Percentiles rank a stretch among this genome's conserved stretches.
Evolutionary conservation across 53 echinoderm and acorn worm genomes (phyloP).

Genomic region (Antedon mediterranea): DNA sequence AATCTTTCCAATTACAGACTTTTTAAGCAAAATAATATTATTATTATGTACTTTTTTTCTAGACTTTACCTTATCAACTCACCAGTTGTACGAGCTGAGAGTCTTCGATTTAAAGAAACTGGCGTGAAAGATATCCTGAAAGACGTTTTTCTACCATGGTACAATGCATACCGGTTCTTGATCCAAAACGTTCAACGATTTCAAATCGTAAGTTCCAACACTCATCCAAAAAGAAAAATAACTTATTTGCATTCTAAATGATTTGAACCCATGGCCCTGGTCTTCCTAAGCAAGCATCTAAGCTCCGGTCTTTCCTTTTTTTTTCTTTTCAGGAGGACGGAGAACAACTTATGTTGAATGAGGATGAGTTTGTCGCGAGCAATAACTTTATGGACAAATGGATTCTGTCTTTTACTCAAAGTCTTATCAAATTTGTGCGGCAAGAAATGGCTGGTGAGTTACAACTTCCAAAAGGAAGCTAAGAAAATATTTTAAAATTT

Average conservation of each 20-base stretch:
- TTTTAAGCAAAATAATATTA: background rate
- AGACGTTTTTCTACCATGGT: conserved; percentile 97
- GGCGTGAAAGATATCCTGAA: conserved; percentile 77
- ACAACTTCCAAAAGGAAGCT: too few species aligned
- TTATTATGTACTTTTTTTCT: background rate
- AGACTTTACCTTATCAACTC: conserved; percentile 90
- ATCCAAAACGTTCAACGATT: conserved; percentile 79
- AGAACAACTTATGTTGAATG: conserved; percentile 51
- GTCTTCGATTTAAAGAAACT: conserved; percentile 84
- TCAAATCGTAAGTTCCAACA: conserved; percentile 60
- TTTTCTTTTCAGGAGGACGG: conserved; percentile 35
- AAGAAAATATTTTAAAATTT: too few species aligned
- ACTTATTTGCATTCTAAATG: too few species aligned
- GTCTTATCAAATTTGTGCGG: conserved; percentile 69
- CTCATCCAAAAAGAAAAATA: too few species aligned
- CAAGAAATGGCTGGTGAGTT: conserved; percentile 93
- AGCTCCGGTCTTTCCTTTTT: background rate
- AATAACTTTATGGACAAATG: conserved; percentile 93
- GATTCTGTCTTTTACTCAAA: conserved; percentile 92
- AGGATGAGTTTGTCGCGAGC: conserved; percentile 55
- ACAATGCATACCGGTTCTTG: conserved; percentile 92
- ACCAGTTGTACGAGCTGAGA: conserved; percentile 89
- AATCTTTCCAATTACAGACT: background rate
- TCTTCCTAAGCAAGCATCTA: too few species aligned
- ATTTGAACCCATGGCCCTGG: too few species aligned